A percentile compares a stretch with the other conserved stretches of the same genome.
phyloP scores from a whole-genome alignment of 2,113 vertebrate species.

The Ramphastos sulfuratus region DNA sequence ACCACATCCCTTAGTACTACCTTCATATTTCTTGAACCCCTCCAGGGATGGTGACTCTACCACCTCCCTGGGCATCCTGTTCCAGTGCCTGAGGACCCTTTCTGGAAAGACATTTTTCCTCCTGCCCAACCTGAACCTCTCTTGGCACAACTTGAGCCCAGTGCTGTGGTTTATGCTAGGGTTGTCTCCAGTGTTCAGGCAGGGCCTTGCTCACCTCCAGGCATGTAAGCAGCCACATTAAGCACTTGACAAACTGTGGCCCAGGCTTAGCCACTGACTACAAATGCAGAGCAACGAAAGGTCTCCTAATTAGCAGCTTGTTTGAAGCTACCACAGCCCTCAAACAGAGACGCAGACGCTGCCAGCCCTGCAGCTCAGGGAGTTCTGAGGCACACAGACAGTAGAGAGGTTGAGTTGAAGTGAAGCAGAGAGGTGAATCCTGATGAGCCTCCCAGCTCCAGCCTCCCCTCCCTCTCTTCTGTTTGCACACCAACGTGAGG shows the following conservation, averaged over 20 bases:
- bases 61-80: too few relatives aligned
- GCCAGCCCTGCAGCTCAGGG: neutral
- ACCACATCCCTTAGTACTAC: too few relatives aligned
- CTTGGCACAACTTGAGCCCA: fast-evolving
- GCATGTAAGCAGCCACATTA: fast-evolving
- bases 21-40: too few relatives aligned
- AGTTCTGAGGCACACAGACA: neutral
- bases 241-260: fast-evolving
- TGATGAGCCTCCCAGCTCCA: neutral
- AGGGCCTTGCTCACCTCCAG: neutral
- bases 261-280: neutral
- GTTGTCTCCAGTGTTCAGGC: neutral
- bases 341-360: fast-evolving
- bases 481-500: fast-evolving
- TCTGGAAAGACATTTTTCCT: too few relatives aligned
- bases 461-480: fast-evolving
- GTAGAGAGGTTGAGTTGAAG: fast-evolving
- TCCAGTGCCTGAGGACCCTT: too few relatives aligned
- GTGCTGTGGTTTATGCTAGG: fast-evolving
- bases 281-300: fast-evolving
- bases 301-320: neutral
- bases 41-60: too few relatives aligned
- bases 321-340: neutral
- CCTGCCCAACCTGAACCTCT: too few relatives aligned
- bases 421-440: neutral